Base-by-base conservation (phyloP, 2,888 invertebrate genomes). In the Heliconius charithonia region DNA sequence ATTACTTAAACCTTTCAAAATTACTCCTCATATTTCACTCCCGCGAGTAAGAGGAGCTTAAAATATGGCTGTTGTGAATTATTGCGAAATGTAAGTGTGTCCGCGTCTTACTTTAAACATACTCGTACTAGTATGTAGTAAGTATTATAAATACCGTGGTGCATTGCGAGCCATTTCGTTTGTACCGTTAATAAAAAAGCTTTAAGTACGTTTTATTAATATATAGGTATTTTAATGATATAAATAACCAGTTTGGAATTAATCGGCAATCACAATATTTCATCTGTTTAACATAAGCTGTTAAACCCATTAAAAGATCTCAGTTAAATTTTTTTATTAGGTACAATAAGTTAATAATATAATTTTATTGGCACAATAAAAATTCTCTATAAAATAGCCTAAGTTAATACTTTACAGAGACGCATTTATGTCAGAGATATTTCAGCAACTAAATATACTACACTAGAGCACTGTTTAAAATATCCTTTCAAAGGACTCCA, bases 401-500 rank as follows among this genome's bases (percentile, higher is more conserved):
- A 79, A 80, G 79, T 77, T 76, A 71, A 76, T 79, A 76, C 76
- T 29, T 78, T 76, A 78, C 78, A 77, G 65, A 16, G 73, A 41
- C 16, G 41, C 73, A 71, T 75, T 79, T 85, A 84, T 76, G 81
- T 85, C 81, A 83, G 83, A 82, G 84, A 27, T 83, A 87, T 89
- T 87, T 89, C 87, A 87, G 83, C 85, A 85, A 87, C 89, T 91
- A 91, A 89, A 90, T 89, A 89, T 89, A 90, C 83, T 80, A 81
- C 83, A 84, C 83, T 86, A 84, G 85, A 85, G 79, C 87, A 86
- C 85, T 84, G 83, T 84, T 87, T 87, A 89, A 89, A 90, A 89
- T 89, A 89, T 87, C 87, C 85, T 84, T 85, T 85, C 83, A 88
- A 89, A 89, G 87, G 89, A 91, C 89, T 89, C 87, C 86, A 85